Percentiles rank a stretch among this genome's conserved stretches.
phyloP scores from a whole-genome alignment of 2,888 invertebrate species.

The Aporophyla nigra region DNA sequence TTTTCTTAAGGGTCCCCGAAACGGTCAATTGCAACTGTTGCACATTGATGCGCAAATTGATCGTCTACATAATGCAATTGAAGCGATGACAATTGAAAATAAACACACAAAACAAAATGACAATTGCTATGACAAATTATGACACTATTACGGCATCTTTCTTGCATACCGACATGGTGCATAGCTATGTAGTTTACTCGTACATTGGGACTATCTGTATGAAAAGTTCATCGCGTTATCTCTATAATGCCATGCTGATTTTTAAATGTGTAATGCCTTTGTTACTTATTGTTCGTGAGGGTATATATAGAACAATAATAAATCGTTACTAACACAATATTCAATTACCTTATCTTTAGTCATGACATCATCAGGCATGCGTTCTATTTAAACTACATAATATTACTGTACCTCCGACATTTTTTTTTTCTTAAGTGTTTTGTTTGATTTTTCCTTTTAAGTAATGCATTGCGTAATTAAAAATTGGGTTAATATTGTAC shows the following conservation, averaged over 20 bases:
- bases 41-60: no score
- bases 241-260: not conserved
- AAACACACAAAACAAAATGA: no score
- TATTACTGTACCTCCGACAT: conserved; percentile 16
- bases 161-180: not conserved
- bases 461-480: not conserved
- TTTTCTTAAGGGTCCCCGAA: no score
- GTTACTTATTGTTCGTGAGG: not conserved
- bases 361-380: conserved; percentile 33
- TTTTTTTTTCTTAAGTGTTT: conserved; percentile 17
- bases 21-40: no score
- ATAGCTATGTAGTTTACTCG: not conserved
- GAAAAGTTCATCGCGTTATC: not conserved
- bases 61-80: no score
- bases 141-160: not conserved
- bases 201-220: not conserved
- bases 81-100: no score
- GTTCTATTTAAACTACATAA: conserved; percentile 5
- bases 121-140: no score
- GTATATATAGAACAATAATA: conserved; percentile 8
- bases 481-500: not conserved
- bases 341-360: conserved; percentile 25
- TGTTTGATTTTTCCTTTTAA: conserved; percentile 30
- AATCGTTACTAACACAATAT: conserved; percentile 11
- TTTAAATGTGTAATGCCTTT: not conserved